phyloP scores from a whole-genome alignment of 2,888 invertebrate genomes.

The Cantharis flavilabris region DNA sequence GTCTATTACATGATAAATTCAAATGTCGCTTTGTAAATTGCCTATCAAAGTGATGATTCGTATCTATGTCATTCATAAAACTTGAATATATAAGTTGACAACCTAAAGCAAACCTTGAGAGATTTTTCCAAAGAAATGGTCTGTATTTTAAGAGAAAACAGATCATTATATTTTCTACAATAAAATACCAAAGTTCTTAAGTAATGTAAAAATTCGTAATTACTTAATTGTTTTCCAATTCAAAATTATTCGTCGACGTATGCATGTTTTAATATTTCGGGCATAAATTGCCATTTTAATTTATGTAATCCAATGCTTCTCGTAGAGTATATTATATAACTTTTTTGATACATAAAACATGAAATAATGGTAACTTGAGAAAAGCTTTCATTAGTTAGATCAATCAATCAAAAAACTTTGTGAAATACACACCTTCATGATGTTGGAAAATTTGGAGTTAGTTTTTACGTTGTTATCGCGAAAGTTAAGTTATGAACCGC shows the following conservation, averaged over 20 bases:
- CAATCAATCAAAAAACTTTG: not conserved
- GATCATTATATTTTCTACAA: not conserved
- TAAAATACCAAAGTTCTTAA: not conserved
- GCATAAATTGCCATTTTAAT: not conserved
- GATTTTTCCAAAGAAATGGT: not conserved
- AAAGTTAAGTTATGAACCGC: not conserved
- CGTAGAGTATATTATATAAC: not conserved
- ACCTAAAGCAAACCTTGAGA: not conserved
- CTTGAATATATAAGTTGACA: not conserved
- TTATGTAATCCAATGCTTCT: not conserved
- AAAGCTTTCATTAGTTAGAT: not conserved
- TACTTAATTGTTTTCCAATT: too few relatives aligned
- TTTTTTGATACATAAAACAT: not conserved
- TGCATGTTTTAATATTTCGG: not conserved
- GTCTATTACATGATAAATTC: not conserved
- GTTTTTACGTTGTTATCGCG: not conserved
- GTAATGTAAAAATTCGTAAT: too few relatives aligned
- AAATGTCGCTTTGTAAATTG: not conserved
- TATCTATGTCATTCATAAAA: not conserved
- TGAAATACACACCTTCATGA: not conserved
- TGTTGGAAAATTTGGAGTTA: not conserved
- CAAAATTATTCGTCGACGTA: not conserved
- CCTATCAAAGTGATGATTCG: not conserved
- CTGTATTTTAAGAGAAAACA: not conserved
- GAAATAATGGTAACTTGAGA: not conserved